phyloP scores from a whole-genome alignment of 2,888 invertebrate species.

The Noctua janthina region DNA sequence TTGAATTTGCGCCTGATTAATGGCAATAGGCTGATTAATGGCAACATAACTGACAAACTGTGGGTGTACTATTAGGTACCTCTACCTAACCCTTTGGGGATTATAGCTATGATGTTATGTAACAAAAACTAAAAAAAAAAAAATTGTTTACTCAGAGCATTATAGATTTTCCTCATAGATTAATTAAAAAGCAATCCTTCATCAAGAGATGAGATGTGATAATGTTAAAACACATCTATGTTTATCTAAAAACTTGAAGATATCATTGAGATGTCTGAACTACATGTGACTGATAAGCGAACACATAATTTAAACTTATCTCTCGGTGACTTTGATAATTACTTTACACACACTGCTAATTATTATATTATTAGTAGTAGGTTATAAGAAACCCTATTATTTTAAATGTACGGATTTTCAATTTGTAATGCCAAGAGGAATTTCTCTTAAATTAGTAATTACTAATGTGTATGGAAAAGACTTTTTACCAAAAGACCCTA shows the following conservation, averaged over 20 bases:
- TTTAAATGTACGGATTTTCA: background rate
- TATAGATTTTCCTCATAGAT: background rate
- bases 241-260: slow-evolving; percentile 49
- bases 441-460: background rate
- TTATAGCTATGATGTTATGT: too few species aligned
- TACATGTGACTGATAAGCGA: slow-evolving; percentile 52
- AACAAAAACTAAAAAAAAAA: background rate
- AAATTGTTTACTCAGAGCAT: background rate
- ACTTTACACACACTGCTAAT: slow-evolving; percentile 16
- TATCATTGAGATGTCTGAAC: slow-evolving; percentile 63
- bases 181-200: slow-evolving; percentile 18
- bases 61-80: too few species aligned
- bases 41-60: too few species aligned
- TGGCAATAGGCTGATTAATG: background rate
- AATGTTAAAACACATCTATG: slow-evolving; percentile 16
- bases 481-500: background rate
- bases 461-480: background rate
- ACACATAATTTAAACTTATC: slow-evolving; percentile 49
- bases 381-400: background rate
- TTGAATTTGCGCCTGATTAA: background rate
- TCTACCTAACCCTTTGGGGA: too few species aligned
- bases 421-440: background rate
- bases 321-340: slow-evolving; percentile 52
- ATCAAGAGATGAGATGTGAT: slow-evolving; percentile 8
- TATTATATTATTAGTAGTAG: slow-evolving; percentile 1